Conservation (phyloP, 2,113 vertebrate genomes). For the Perca flavescens region DNA sequence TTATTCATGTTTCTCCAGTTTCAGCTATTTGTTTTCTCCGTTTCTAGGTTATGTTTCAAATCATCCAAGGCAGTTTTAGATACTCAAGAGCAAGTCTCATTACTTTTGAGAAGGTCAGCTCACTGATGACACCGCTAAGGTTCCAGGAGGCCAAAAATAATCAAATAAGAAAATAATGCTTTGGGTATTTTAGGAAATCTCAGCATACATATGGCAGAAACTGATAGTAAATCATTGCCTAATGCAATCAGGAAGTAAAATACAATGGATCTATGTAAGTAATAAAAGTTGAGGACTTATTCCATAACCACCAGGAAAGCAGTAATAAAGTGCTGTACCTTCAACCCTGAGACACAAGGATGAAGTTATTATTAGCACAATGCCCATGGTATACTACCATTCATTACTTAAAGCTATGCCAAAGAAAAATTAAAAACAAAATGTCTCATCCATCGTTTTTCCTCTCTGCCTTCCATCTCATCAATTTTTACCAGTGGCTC, state of each 20-base stretch:
- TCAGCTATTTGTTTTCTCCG: neutral
- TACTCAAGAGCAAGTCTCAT: neutral
- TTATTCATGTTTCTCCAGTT: neutral
- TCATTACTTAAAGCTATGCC: neutral
- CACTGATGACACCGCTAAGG: neutral
- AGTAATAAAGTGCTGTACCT: neutral
- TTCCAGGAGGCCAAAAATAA: neutral
- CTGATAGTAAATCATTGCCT: neutral
- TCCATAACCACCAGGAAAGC: neutral
- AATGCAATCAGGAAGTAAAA: neutral
- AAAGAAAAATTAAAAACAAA: no score
- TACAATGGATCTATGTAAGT: neutral
- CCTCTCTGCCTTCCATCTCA: neutral
- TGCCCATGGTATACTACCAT: no score
- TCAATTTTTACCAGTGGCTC: neutral
- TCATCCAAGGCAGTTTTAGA: neutral
- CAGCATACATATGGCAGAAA: neutral
- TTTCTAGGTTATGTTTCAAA: neutral
- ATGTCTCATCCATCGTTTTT: neutral
- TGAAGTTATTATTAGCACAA: neutral
- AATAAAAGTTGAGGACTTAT: neutral
- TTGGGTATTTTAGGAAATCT: neutral
- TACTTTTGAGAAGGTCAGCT: neutral
- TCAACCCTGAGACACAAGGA: neutral
- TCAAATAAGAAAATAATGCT: neutral